A percentile compares a stretch with the other conserved stretches of the same genome.
These are phyloP conservation scores for Leptoclinus maculatus DNA, from an alignment of 2,797 vertebrate genomes.

Conservation along the genomic window DNA sequence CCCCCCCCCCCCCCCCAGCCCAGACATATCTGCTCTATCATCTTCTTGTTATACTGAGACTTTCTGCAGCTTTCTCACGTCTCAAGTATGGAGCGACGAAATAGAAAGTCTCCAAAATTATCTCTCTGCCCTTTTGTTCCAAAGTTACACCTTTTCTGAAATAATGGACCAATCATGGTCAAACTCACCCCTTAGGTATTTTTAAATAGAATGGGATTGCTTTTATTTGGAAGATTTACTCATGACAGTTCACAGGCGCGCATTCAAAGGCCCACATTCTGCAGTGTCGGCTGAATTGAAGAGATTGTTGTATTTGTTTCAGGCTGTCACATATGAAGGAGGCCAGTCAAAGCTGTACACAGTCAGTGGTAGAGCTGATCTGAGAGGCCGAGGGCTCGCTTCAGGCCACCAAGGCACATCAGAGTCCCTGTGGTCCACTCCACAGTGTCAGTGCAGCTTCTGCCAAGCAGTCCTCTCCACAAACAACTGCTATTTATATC, in stretches of 20 bases:
- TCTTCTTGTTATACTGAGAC: constrained; percentile 43
- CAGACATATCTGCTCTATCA: constrained; percentile 54
- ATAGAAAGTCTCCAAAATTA: background rate
- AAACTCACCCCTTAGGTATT: constrained; percentile 7
- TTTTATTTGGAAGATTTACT: constrained; percentile 27
- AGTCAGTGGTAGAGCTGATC: constrained; percentile 67
- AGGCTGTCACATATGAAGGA: constrained; percentile 65
- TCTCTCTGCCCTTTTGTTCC: constrained; percentile 7
- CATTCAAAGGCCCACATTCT: constrained; percentile 24
- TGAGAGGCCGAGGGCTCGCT: constrained; percentile 72
- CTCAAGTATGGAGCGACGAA: constrained; percentile 17
- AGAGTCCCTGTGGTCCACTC: constrained; percentile 79
- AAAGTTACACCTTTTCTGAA: constrained; percentile 22
- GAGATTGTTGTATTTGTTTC: constrained; percentile 58
- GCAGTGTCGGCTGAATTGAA: constrained; percentile 32
- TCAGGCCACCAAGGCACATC: constrained; percentile 78
- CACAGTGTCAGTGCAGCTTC: constrained; percentile 74
- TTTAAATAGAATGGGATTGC: constrained; percentile 22
- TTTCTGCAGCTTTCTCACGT: constrained; percentile 20
- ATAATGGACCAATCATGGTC: background rate
- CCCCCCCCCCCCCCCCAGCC: too few species aligned
- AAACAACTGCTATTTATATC: constrained; percentile 88
- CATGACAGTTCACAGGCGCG: constrained; percentile 26
- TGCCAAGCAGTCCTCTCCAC: constrained; percentile 78
- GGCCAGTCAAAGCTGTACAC: constrained; percentile 67